Evolutionary conservation across 1,140 invertebrate genomes (phyloP), one percentile per base, ranked within the genome.

Genomic region (Drosophila mojavensis): DNA sequence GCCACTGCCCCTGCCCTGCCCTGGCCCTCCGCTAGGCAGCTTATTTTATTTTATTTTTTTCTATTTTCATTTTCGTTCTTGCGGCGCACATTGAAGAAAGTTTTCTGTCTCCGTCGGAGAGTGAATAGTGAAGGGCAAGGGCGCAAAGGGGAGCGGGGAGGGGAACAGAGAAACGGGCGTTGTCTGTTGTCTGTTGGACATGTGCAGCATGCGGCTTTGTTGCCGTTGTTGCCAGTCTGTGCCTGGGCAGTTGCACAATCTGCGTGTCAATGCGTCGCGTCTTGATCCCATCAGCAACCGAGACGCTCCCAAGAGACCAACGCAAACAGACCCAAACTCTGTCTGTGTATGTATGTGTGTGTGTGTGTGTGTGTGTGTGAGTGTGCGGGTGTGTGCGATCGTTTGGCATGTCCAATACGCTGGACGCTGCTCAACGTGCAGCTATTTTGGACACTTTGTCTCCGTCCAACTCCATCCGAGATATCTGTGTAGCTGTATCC

Each of bases 391-490:
- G 66, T 74, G 66, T 75, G 55, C 43, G 43, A 60, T 51, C 79
- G 83, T 86, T 86, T 88, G 83, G 83, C 83, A 86, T 86, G 83
- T 86, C 83, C 83, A 88, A 85, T 78, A 79, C 81, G 55, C 79
- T 79, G 70, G 67, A 75, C 73, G 62, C 47, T 67, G 75, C 53
- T 70, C 76, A 86, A 88, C 83, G 84, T 86, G 83, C 83, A 86
- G 83, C 83, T 88, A 86, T 86, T 86, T 86, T 83, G 70, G 72
- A 50, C 79, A 79, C 78, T 78, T 85, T 85, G 74, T 83, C 61
- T 73, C 61, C 55, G 48, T 83, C 60, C 43, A 53, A 24, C 54
- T 53, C 47, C 11, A 43, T 72, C 50, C 70, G 64, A 48, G 24
- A 20, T 70, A 75, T 75, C 69, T 53, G 10, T 59, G 17, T 36